Conservation (phyloP, 2,888 invertebrate genomes). For the Chironomus riparius region DNA sequence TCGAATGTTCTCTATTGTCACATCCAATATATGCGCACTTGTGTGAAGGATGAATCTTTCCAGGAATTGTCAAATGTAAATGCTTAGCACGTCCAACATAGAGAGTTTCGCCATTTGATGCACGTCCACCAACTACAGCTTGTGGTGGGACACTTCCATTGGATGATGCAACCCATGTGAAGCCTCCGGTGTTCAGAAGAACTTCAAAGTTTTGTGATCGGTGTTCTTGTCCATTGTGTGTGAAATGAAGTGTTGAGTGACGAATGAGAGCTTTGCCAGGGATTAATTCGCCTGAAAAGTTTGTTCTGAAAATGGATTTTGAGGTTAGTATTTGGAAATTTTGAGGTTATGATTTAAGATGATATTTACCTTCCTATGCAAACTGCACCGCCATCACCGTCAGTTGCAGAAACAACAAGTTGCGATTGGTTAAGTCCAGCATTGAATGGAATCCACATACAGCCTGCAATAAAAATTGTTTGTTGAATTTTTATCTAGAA, state of each 20-base stretch:
- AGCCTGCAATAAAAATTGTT: background rate
- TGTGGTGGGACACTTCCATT: conserved; percentile 46
- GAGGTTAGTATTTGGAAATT: no score
- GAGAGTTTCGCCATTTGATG: conserved; percentile 44
- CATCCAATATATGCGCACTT: conserved; percentile 42
- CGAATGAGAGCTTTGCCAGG: background rate
- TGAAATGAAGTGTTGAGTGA: conserved; percentile 37
- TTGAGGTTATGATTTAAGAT: background rate
- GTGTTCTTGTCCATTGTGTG: conserved; percentile 48
- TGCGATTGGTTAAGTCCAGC: background rate
- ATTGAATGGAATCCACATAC: background rate
- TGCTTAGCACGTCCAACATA: conserved; percentile 47
- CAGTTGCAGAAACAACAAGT: background rate
- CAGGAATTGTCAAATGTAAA: conserved; percentile 44
- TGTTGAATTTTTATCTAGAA: no score
- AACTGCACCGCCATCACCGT: background rate
- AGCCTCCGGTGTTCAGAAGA: conserved; percentile 44
- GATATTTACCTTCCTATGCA: background rate
- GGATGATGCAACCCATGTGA: conserved; percentile 44
- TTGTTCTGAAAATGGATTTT: background rate
- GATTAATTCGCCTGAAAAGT: background rate
- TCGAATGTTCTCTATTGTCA: conserved; percentile 16
- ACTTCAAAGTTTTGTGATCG: conserved; percentile 41
- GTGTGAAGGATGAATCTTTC: conserved; percentile 44
- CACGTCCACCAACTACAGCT: conserved; percentile 45